Evolutionary conservation across 2,797 vertebrate species (phyloP).

Genomic region (Sebastes oblongus): DNA sequence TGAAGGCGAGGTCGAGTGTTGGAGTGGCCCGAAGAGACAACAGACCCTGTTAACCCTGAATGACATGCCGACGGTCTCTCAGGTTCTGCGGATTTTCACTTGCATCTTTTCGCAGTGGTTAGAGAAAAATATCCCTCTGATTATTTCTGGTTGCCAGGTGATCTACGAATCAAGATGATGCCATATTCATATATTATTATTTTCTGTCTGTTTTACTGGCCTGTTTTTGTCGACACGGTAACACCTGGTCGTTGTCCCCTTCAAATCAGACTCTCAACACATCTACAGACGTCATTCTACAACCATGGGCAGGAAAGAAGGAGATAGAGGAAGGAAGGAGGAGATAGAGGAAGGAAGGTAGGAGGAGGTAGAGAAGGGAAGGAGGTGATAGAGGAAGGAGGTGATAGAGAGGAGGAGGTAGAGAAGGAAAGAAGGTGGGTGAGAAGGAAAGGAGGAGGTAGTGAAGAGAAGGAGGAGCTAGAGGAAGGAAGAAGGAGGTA

Average conservation of each 20-base stretch:
- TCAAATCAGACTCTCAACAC: not conserved
- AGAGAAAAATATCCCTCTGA: not conserved
- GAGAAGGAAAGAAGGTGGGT: not conserved
- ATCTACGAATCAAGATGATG: not conserved
- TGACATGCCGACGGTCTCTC: not conserved
- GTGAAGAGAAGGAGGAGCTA: no score
- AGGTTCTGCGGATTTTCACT: not conserved
- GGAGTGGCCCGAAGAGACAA: not conserved
- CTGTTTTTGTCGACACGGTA: not conserved
- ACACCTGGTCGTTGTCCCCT: not conserved
- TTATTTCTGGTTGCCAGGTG: not conserved
- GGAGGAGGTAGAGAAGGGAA: no score
- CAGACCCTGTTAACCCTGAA: not conserved
- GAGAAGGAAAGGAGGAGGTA: not conserved
- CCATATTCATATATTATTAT: not conserved
- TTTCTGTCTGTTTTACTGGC: not conserved
- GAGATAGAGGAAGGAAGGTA: no score
- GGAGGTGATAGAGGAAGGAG: no score
- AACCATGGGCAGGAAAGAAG: no score
- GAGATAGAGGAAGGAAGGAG: no score
- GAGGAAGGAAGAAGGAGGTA: no score
- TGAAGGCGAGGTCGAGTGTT: slow-evolving; percentile 1
- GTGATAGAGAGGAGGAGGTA: not conserved
- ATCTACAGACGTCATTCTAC: not conserved
- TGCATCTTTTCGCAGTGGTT: not conserved